Evolutionary conservation across 2,888 invertebrate genomes (phyloP).

Genomic region (Helicoverpa assulta): DNA sequence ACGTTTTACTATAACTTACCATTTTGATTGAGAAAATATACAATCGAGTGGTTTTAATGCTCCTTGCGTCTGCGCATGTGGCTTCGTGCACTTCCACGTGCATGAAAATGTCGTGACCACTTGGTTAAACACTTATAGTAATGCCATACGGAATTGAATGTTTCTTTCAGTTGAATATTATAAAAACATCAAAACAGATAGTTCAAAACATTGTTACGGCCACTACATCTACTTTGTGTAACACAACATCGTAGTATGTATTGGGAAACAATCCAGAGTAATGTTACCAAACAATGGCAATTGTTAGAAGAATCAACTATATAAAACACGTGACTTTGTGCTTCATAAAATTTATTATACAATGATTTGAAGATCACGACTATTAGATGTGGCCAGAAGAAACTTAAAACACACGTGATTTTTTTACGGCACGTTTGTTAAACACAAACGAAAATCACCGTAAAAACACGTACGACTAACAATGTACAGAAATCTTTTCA

Average conservation of each 20-base stretch:
- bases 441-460: conserved; percentile 49
- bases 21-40: too few species aligned
- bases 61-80: conserved; percentile 1
- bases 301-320: conserved; percentile 65
- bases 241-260: conserved; percentile 49
- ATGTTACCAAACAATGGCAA: conserved; percentile 70
- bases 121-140: background rate
- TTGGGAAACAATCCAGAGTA: conserved; percentile 65
- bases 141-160: background rate
- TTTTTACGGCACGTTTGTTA: conserved; percentile 58
- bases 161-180: background rate
- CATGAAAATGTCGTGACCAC: background rate
- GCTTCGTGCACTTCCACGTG: background rate
- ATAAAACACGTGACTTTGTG: conserved; percentile 62
- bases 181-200: conserved; percentile 6
- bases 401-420: conserved; percentile 48
- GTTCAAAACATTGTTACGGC: conserved; percentile 3
- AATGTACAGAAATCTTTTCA: conserved; percentile 47
- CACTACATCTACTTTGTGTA: conserved; percentile 21
- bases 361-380: conserved; percentile 61
- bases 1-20: background rate
- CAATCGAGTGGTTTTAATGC: background rate
- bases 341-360: conserved; percentile 54
- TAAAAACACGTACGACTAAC: conserved; percentile 61
- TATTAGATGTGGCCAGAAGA: conserved; percentile 32